Evolutionary conservation across 2,888 invertebrate genomes (phyloP).

Genomic region (Toxonevra muliebris): DNA sequence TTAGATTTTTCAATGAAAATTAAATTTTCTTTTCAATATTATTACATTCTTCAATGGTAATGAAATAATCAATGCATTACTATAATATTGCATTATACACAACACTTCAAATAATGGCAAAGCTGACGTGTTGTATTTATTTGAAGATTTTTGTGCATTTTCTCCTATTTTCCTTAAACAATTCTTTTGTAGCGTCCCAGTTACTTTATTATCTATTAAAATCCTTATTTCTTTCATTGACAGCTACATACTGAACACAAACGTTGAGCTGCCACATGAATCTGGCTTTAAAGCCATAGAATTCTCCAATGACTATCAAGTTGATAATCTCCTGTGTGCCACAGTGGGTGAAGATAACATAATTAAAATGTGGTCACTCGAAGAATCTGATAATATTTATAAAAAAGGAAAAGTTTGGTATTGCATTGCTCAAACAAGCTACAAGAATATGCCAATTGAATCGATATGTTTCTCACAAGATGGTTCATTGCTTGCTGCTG

Average conservation of each 20-base stretch:
- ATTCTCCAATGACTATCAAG: conserved; percentile 69
- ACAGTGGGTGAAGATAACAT: conserved; percentile 75
- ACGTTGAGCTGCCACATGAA: conserved; percentile 77
- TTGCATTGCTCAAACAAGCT: conserved; percentile 72
- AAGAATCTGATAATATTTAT: conserved; percentile 68
- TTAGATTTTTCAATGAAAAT: no score
- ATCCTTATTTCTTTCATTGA: conserved; percentile 41
- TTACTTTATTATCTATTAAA: background rate
- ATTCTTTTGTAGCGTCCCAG: background rate
- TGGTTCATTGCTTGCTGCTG: conserved; percentile 78
- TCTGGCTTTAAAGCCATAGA: conserved; percentile 69
- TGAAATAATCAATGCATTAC: no score
- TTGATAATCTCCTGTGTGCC: conserved; percentile 68
- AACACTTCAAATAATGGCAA: no score
- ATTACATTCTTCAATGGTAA: no score
- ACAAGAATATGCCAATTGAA: conserved; percentile 69
- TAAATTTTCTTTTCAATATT: no score
- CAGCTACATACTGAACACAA: conserved; percentile 77
- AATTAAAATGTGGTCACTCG: conserved; percentile 77
- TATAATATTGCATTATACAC: no score
- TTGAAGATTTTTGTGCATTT: background rate
- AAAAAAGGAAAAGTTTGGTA: conserved; percentile 72
- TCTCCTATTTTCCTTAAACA: background rate
- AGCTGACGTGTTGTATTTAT: no score
- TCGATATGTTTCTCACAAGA: conserved; percentile 76